Evolutionary conservation across 2,797 vertebrate genomes (phyloP).

Genomic region (Spea hammondii): DNA sequence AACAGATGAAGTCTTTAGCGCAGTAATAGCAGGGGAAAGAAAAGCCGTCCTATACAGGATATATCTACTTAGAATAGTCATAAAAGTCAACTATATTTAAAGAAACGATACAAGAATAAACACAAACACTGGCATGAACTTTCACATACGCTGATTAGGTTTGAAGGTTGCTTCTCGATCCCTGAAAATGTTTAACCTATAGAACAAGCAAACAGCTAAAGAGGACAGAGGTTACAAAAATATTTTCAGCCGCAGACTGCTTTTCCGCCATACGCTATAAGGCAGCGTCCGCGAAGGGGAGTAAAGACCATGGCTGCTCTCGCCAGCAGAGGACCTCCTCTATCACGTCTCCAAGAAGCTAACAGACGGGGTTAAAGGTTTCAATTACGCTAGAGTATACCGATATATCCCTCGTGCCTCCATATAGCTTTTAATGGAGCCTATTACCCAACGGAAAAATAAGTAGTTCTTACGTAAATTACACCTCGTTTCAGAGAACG

Average conservation of each 20-base stretch:
- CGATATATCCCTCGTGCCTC: not conserved
- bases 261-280: no score
- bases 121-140: not conserved
- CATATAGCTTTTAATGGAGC: not conserved
- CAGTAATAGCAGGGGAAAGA: no score
- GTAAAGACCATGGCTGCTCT: not conserved
- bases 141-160: not conserved
- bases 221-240: not conserved
- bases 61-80: no score
- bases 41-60: no score
- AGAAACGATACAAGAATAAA: no score
- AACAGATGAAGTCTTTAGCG: no score
- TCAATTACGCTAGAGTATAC: not conserved
- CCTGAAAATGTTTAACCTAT: not conserved
- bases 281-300: no score
- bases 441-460: not conserved
- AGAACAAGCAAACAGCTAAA: not conserved
- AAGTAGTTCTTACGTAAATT: constrained; percentile 16
- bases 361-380: not conserved
- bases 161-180: constrained; percentile 8
- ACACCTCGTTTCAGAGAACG: not conserved
- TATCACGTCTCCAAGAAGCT: not conserved
- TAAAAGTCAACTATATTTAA: no score
- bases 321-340: not conserved
- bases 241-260: not conserved